Conservation (phyloP, 2,113 vertebrate species). For the Peromyscus maniculatus region DNA sequence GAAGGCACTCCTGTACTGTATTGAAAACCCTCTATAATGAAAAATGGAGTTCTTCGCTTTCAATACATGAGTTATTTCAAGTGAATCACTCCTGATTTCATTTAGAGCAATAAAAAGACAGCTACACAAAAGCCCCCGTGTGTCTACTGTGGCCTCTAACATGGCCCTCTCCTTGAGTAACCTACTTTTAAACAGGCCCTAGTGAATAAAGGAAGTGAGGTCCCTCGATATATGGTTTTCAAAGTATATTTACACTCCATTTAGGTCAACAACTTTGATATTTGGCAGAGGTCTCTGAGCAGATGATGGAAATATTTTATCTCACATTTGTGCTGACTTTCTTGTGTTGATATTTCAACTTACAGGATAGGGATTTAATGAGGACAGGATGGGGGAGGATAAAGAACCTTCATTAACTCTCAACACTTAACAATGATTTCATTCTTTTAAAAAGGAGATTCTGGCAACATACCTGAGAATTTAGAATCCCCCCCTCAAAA, state of each 20-base stretch:
- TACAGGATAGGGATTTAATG: constrained; percentile 25
- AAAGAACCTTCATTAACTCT: not conserved
- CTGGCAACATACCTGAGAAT: constrained; percentile 55
- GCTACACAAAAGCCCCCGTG: not conserved
- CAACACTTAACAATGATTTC: constrained; percentile 7
- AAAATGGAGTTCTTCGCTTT: constrained; percentile 31
- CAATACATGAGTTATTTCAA: not conserved
- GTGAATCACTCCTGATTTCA: not conserved
- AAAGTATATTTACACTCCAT: constrained; percentile 78
- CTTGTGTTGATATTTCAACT: constrained; percentile 67
- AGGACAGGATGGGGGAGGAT: not conserved
- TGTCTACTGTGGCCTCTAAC: not conserved
- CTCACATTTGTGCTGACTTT: constrained; percentile 48
- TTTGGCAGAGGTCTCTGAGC: constrained; percentile 76
- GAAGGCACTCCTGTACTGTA: not conserved
- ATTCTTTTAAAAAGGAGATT: not conserved
- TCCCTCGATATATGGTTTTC: constrained; percentile 71
- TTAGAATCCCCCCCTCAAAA: constrained; percentile 56
- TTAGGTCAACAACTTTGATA: constrained; percentile 78
- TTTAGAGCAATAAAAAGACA: constrained; percentile 1
- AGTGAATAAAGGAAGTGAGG: constrained; percentile 34
- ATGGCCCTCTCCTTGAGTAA: not conserved
- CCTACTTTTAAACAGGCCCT: constrained; percentile 8
- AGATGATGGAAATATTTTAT: constrained; percentile 79
- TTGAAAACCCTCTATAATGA: not conserved